Percentiles rank a stretch among this genome's conserved stretches.
Conservation (phyloP, 2,113 vertebrate species). For the Atherinomorus stipes region DNA sequence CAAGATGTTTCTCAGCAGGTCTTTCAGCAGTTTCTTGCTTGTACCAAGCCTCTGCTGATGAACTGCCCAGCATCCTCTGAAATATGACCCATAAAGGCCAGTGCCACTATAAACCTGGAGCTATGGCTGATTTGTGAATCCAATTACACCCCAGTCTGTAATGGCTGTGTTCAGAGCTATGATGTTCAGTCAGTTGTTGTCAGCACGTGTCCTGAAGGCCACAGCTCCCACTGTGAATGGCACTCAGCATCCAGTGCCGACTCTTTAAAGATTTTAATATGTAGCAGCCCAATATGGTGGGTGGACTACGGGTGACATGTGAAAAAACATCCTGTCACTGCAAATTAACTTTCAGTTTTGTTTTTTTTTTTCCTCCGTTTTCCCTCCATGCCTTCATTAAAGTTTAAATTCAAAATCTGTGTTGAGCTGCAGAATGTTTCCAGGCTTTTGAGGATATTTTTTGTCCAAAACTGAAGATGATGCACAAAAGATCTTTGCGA, state of each 20-base stretch:
- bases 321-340: not conserved
- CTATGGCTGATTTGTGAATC: constrained; percentile 85
- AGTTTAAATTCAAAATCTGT: too few relatives aligned
- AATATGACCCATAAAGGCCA: constrained; percentile 80
- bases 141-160: constrained; percentile 82
- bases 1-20: constrained; percentile 11
- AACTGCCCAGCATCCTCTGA: constrained; percentile 70
- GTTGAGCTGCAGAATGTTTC: too few relatives aligned
- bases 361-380: not conserved
- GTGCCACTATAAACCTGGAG: constrained; percentile 78
- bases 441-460: too few relatives aligned
- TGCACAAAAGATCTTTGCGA: too few relatives aligned
- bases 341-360: not conserved
- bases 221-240: constrained; percentile 30
- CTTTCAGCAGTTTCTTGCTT: constrained; percentile 46
- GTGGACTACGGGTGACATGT: not conserved
- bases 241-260: constrained; percentile 37
- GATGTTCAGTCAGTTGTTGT: constrained; percentile 81
- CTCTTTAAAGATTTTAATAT: constrained; percentile 36
- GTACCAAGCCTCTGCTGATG: constrained; percentile 63
- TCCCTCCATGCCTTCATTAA: too few relatives aligned
- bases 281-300: not conserved
- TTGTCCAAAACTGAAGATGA: too few relatives aligned
- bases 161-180: constrained; percentile 81
- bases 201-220: constrained; percentile 74